A percentile compares a stretch with the other conserved stretches of the same genome.
Evolutionary conservation across 2,797 vertebrate species (phyloP).

Genomic region (Sebastes miniatus): DNA sequence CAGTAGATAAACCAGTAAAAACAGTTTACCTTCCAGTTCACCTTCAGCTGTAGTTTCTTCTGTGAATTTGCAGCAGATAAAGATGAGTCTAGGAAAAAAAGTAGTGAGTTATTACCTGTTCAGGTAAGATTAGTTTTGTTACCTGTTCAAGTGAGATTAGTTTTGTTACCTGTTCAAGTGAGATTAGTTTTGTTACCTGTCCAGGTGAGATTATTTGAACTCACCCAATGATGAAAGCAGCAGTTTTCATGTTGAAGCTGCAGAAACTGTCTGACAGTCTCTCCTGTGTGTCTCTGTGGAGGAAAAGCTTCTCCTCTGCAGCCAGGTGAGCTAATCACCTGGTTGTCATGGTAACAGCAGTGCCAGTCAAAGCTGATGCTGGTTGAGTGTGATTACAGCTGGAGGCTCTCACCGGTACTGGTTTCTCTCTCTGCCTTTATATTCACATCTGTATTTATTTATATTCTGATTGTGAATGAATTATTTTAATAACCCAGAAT

Average conservation of each 20-base stretch:
- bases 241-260: constrained; percentile 45
- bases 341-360: constrained; percentile 20
- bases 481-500: too few species aligned
- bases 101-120: background rate
- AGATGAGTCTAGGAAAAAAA: constrained; percentile 28
- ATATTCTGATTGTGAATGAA: too few species aligned
- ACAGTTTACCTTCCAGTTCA: constrained; percentile 35
- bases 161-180: background rate
- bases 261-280: background rate
- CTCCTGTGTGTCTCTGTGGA: background rate
- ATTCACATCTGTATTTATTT: too few species aligned
- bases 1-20: background rate
- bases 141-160: background rate
- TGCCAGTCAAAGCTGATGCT: constrained; percentile 25
- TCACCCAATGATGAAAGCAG: constrained; percentile 39
- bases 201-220: background rate
- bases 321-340: constrained; percentile 49
- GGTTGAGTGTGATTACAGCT: constrained; percentile 41
- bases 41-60: background rate
- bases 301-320: background rate
- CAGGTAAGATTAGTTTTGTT: background rate
- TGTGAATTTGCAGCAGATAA: background rate
- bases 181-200: too few species aligned
- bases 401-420: too few species aligned
- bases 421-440: too few species aligned